phyloP scores from a whole-genome alignment of 2,113 vertebrate species.

The Bubo scandiacus region DNA sequence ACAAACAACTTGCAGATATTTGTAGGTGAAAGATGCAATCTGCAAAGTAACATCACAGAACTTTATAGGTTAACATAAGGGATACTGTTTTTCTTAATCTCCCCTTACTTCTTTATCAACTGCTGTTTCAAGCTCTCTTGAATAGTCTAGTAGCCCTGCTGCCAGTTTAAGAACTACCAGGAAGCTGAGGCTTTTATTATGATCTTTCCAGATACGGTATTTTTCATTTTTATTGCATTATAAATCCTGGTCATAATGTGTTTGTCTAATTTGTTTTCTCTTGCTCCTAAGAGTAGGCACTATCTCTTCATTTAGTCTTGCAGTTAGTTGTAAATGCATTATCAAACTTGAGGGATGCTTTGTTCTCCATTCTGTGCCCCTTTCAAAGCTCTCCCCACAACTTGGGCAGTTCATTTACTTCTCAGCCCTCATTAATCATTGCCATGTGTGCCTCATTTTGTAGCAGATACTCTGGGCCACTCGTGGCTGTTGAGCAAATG shows the following conservation, averaged over 20 bases:
- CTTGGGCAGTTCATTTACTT: neutral
- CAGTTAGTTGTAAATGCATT: neutral
- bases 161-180: neutral
- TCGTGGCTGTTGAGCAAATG: neutral
- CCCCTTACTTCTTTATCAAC: neutral
- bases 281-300: neutral
- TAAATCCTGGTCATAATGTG: neutral
- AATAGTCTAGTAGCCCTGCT: neutral
- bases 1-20: neutral
- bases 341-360: neutral
- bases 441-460: neutral
- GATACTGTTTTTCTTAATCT: neutral
- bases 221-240: neutral
- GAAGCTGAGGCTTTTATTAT: neutral
- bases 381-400: neutral
- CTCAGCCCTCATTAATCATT: neutral
- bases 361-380: neutral
- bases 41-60: neutral
- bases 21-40: neutral
- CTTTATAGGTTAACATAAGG: neutral
- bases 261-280: neutral
- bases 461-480: neutral
- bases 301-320: neutral
- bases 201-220: neutral
- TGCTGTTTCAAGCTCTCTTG: neutral